Conservation (phyloP, 2,888 invertebrate species). For the Ormyrus pomaceus region DNA sequence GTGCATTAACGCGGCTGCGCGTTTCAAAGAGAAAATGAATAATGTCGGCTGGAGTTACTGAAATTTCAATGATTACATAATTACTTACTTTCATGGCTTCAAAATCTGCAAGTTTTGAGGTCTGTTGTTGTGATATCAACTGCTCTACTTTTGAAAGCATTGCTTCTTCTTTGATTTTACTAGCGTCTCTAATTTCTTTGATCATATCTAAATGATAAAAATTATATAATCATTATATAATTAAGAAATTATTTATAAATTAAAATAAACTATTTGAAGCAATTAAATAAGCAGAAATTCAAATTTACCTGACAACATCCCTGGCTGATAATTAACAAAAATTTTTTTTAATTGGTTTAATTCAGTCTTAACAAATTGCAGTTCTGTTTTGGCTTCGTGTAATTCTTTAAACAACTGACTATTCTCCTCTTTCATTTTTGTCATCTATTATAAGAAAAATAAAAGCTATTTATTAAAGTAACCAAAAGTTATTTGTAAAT, state of each 20-base stretch:
- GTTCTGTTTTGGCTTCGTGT: constrained; percentile 83
- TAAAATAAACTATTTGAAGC: not conserved
- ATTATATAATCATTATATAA: not conserved
- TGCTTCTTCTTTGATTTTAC: constrained; percentile 70
- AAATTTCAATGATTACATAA: not conserved
- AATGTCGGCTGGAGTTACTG: too few species aligned
- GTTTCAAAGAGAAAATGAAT: too few species aligned
- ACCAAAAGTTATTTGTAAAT: not conserved
- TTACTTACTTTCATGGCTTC: constrained; percentile 68
- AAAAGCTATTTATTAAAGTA: not conserved
- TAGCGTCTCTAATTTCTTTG: constrained; percentile 73
- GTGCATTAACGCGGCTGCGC: too few species aligned
- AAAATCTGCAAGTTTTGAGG: constrained; percentile 65
- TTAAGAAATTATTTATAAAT: not conserved
- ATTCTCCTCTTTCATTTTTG: constrained; percentile 83
- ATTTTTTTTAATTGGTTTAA: constrained; percentile 67
- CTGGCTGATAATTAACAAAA: constrained; percentile 72
- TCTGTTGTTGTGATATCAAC: constrained; percentile 67
- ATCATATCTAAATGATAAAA: constrained; percentile 68
- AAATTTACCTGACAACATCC: constrained; percentile 72
- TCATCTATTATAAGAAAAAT: constrained; percentile 65
- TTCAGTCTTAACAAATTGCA: constrained; percentile 71
- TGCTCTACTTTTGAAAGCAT: constrained; percentile 69
- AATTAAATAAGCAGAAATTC: not conserved
- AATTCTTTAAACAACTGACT: constrained; percentile 86